phyloP scores from a whole-genome alignment of 2,797 vertebrate genomes.

The Neoniphon sammara region DNA sequence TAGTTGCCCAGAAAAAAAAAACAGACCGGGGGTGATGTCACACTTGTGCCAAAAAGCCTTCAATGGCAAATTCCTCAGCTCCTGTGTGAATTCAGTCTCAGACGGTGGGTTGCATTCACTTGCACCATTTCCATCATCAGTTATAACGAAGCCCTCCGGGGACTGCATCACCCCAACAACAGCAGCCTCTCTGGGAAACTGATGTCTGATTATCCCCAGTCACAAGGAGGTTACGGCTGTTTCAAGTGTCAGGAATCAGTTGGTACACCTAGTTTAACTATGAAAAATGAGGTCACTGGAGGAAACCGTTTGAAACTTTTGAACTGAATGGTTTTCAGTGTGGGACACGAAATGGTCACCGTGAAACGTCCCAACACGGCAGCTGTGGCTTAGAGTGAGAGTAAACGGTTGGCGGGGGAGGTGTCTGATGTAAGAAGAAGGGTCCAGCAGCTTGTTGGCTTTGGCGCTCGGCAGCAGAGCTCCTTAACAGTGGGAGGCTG shows the following conservation, averaged over 20 bases:
- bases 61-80: background rate
- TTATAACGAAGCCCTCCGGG: too few relatives aligned
- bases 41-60: too few relatives aligned
- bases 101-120: background rate
- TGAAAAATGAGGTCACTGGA: background rate
- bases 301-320: background rate
- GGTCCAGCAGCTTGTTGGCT: constrained; percentile 26
- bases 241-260: background rate
- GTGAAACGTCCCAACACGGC: background rate
- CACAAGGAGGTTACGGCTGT: background rate
- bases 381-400: background rate
- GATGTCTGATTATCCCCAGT: background rate
- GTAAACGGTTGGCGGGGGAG: background rate
- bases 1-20: background rate
- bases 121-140: background rate
- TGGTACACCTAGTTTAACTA: background rate
- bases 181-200: background rate
- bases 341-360: background rate
- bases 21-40: too few relatives aligned
- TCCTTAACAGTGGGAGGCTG: background rate
- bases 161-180: too few relatives aligned
- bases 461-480: constrained; percentile 6
- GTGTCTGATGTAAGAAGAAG: background rate
- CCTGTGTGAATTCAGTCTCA: background rate
- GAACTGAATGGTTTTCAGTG: background rate